Percentiles rank a stretch among this genome's conserved stretches.
Evolutionary conservation across 2,888 invertebrate genomes (phyloP).

Genomic region (Gerosis bhagava): DNA sequence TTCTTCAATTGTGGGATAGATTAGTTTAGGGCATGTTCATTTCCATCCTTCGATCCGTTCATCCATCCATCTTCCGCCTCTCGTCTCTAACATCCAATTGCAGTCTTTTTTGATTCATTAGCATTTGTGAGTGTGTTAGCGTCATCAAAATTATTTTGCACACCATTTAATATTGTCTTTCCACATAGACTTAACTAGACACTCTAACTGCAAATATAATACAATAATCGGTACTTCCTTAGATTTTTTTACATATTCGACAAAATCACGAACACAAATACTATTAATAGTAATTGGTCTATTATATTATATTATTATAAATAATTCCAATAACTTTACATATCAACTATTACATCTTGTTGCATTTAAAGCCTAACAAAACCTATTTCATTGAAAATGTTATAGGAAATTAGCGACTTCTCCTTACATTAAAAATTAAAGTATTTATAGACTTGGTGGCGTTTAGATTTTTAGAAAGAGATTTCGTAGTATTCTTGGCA

Average conservation of each 20-base stretch:
- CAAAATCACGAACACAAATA: no score
- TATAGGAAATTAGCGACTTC: no score
- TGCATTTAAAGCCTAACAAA: no score
- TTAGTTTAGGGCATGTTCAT: conserved; percentile 50
- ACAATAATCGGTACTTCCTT: conserved; percentile 16
- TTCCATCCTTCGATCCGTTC: conserved; percentile 45
- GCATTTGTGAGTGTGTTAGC: conserved; percentile 62
- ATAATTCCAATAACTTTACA: no score
- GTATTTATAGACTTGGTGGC: no score
- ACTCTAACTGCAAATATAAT: conserved; percentile 11
- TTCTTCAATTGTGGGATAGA: conserved; percentile 39
- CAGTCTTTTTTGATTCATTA: conserved; percentile 73
- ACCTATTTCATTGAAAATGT: no score
- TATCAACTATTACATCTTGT: no score
- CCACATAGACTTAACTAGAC: conserved; percentile 41
- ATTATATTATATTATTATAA: no score
- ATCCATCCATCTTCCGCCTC: conserved; percentile 45
- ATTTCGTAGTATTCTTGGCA: no score
- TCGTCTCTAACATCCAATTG: conserved; percentile 46
- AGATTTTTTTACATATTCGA: conserved; percentile 5
- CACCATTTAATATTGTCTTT: conserved; percentile 62
- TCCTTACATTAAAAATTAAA: no score
- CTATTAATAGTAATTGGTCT: no score
- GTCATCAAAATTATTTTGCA: conserved; percentile 50
- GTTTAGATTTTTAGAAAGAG: no score